Percentiles rank a stretch among this genome's conserved stretches.
These are phyloP conservation scores for Holotrichia oblita DNA, from an alignment of 1,140 invertebrate species.

Conservation along the genomic window DNA sequence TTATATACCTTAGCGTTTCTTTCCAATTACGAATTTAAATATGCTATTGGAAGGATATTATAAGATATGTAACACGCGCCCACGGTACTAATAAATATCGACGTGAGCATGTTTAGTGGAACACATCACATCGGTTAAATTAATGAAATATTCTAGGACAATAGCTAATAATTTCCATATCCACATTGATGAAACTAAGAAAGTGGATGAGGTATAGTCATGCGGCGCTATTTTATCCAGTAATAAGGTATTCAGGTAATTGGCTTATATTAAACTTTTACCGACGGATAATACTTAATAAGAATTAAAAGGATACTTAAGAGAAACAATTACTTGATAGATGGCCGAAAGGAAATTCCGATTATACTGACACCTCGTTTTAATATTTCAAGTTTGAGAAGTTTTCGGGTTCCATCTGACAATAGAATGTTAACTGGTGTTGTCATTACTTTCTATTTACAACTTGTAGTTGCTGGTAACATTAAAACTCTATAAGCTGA, in stretches of 20 bases:
- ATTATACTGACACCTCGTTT: background rate
- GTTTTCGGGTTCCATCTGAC: no score
- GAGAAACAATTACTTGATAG: background rate
- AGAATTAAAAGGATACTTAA: background rate
- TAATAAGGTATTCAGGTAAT: background rate
- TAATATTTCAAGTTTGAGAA: background rate
- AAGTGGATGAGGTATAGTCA: background rate
- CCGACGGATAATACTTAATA: background rate
- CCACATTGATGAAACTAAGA: background rate
- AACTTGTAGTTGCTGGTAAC: no score
- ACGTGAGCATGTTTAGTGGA: background rate
- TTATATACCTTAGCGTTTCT: background rate
- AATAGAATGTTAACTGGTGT: no score
- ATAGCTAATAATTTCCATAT: background rate
- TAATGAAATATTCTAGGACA: background rate
- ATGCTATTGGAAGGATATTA: background rate
- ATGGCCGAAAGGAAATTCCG: background rate
- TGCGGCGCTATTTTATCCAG: background rate
- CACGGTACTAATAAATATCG: background rate
- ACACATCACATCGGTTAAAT: background rate
- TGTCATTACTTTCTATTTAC: no score
- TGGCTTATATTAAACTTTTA: constrained; percentile 13
- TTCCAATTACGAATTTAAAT: constrained; percentile 3
- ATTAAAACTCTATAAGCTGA: no score
- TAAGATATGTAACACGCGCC: constrained; percentile 1